Percentiles rank a stretch among this genome's conserved stretches.
phyloP scores from a whole-genome alignment of 2,888 invertebrate species.

The Catonia carolina region DNA sequence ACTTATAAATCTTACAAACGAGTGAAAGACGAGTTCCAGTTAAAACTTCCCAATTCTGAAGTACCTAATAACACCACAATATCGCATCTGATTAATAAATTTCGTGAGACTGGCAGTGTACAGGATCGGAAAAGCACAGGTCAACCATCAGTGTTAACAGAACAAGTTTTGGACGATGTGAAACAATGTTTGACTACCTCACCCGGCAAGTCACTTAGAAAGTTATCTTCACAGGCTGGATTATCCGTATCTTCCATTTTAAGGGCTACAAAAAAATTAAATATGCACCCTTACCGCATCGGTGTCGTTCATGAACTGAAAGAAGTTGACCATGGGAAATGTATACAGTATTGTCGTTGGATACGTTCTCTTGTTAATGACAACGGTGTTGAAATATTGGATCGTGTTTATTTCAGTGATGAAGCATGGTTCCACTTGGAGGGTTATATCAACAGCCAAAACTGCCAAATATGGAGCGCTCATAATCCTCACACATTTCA shows the following conservation, averaged over 20 bases:
- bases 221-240: conserved; percentile 15
- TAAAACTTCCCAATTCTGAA: too few species aligned
- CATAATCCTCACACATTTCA: too few species aligned
- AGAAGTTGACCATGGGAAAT: conserved; percentile 10
- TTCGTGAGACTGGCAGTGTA: conserved; percentile 1
- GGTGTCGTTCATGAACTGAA: conserved; percentile 9
- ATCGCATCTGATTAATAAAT: conserved; percentile 2
- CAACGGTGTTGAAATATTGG: conserved; percentile 6
- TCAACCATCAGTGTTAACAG: conserved; percentile 12
- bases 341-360: not conserved
- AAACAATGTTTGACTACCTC: conserved; percentile 14
- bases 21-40: too few species aligned
- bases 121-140: conserved; percentile 13
- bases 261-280: conserved; percentile 11
- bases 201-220: conserved; percentile 10
- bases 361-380: conserved; percentile 6
- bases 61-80: not conserved
- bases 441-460: conserved; percentile 5
- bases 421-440: conserved; percentile 9
- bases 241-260: conserved; percentile 3
- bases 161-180: conserved; percentile 8
- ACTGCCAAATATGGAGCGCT: too few species aligned
- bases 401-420: conserved; percentile 1
- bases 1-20: too few species aligned
- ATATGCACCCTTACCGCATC: too few species aligned